Percentiles rank a stretch among this genome's conserved stretches.
phyloP scores from a whole-genome alignment of 2,888 invertebrate species.

The Pollenia angustigena region DNA sequence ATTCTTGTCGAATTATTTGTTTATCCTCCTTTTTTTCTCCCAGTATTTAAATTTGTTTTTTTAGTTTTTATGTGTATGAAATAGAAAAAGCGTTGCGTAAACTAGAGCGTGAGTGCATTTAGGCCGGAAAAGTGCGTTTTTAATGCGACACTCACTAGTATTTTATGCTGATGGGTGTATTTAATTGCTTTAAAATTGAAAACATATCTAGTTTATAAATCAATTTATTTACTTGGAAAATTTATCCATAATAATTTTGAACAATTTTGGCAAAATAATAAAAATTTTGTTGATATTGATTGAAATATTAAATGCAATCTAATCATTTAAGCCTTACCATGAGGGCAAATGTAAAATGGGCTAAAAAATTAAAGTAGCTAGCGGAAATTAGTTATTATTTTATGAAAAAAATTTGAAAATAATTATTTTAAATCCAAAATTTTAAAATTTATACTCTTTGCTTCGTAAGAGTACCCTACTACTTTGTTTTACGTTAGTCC shows the following conservation, averaged over 20 bases:
- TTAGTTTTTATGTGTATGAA: background rate
- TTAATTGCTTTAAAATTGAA: constrained; percentile 68
- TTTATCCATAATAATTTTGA: constrained; percentile 6
- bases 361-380: background rate
- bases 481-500: no score
- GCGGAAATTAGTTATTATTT: no score
- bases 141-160: background rate
- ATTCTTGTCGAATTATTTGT: constrained; percentile 54
- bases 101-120: background rate
- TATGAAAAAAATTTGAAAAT: no score
- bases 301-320: constrained; percentile 5
- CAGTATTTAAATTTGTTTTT: background rate
- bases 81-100: no score
- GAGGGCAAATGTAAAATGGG: background rate
- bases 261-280: background rate
- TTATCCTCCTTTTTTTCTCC: constrained; percentile 1
- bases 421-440: no score
- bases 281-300: background rate
- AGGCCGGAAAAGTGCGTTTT: constrained; percentile 1
- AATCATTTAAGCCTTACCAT: background rate
- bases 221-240: constrained; percentile 59
- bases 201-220: constrained; percentile 26
- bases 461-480: no score
- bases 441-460: no score
- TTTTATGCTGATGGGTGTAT: constrained; percentile 27